Evolutionary conservation across 2,888 invertebrate species (phyloP), one percentile per base, ranked within the genome.

Genomic region (Petrolisthes cinctipes): DNA sequence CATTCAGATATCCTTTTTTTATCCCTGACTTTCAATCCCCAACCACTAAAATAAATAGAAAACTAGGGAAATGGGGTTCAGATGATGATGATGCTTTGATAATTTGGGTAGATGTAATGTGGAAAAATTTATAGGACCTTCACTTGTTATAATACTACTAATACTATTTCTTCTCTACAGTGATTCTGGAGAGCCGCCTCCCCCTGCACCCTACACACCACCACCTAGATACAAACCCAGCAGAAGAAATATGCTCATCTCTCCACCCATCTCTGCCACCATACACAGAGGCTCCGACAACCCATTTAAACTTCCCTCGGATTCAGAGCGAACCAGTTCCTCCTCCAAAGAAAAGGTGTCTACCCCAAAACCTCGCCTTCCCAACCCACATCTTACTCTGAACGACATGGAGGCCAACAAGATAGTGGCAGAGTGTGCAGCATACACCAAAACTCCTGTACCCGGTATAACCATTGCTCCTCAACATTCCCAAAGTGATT

Each of bases 261-360:
- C 90, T 5, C 90, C 90, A 6, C 90, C 90, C 4, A 90, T 90
- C 57, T 90, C 90, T 6, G 89, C 90, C 53, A 90, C 90, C 75
- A 89, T 90, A 37, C 90, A 89, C 84, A 82, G 89, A 37, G 90
- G 90, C 9, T 87, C 85, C 20, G 90, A 90, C 84, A 85, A 89
- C 53, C 88, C 89, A 7, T 57, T 83, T n/a, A 82, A 82, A 66
- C 61, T 75, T 17, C 56, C 82, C 7, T n/a, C 76, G 61, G 51
- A 68, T 5, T 68, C 23, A 79, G 79, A 85, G 7, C 66, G 56
- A 5, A n/a, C 82, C 53, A 82, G 81, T 23, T 37, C 82, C 9
- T 68, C 81, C 6, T 79, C 82, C 7, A 37, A 37, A 37, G 37
- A 37, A 37, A 79, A 73, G 56, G 57, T 76, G 9, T 78, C 82